A percentile compares a stretch with the other conserved stretches of the same genome.
Evolutionary conservation across 2,888 invertebrate species (phyloP).

Genomic region (Caenorhabditis becei): DNA sequence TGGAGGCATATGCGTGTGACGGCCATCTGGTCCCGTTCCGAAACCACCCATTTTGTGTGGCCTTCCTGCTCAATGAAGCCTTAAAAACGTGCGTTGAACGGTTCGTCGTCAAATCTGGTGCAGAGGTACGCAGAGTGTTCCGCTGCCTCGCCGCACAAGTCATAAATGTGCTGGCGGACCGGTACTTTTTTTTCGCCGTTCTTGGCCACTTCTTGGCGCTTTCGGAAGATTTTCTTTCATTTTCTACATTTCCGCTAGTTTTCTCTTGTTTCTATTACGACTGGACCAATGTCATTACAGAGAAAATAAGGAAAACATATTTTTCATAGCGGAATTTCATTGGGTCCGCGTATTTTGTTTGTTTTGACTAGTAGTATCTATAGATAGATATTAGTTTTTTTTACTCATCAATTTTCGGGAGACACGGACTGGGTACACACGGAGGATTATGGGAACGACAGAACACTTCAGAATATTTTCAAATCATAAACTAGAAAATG

Average conservation of each 20-base stretch:
- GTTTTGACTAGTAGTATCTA: background rate
- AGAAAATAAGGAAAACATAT: slow-evolving; percentile 5
- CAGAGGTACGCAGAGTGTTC: slow-evolving; percentile 25
- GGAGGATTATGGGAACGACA: too few species aligned
- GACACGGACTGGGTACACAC: too few species aligned
- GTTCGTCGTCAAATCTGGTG: slow-evolving; percentile 46
- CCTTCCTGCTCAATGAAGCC: background rate
- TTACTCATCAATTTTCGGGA: background rate
- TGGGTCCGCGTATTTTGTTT: slow-evolving; percentile 1
- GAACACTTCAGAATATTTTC: too few species aligned
- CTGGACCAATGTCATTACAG: slow-evolving; percentile 4
- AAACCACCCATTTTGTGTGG: background rate
- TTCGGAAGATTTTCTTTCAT: background rate
- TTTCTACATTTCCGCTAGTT: too few species aligned
- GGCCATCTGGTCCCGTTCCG: slow-evolving; percentile 10
- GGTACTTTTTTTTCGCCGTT: background rate
- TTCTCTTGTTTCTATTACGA: background rate
- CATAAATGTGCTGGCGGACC: slow-evolving; percentile 45
- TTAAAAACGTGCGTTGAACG: slow-evolving; percentile 1
- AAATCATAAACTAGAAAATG: too few species aligned
- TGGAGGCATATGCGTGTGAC: background rate
- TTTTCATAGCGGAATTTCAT: background rate
- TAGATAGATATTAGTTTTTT: background rate
- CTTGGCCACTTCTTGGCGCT: background rate
- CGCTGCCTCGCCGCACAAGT: slow-evolving; percentile 43